These are phyloP conservation scores for Zoanthus gigantus DNA, from an alignment of 92 coral and sea anemone species.

Conservation along the genomic window DNA sequence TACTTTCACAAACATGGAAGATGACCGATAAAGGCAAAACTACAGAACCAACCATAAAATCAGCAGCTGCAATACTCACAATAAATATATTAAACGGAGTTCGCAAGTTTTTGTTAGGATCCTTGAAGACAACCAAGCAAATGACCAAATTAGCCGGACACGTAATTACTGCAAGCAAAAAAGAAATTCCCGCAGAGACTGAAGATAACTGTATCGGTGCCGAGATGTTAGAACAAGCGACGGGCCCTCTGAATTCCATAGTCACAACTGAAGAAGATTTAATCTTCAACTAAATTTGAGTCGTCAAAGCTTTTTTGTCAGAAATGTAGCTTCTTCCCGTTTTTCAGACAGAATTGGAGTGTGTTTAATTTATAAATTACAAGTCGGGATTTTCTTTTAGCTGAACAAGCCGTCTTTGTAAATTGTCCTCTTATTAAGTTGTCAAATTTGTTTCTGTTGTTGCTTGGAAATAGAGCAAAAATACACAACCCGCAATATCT, in stretches of 20 bases:
- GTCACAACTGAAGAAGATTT: background rate
- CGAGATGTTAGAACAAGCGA: constrained; percentile 63
- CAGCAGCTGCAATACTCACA: constrained; percentile 81
- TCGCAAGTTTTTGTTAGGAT: constrained; percentile 77
- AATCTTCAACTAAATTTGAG: background rate
- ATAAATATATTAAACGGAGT: constrained; percentile 83
- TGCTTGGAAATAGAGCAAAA: background rate
- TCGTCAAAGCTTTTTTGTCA: background rate
- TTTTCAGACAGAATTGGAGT: background rate
- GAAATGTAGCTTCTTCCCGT: background rate
- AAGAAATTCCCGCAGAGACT: constrained; percentile 65
- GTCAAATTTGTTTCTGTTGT: background rate
- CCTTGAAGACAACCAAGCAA: constrained; percentile 78
- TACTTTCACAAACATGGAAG: constrained; percentile 74
- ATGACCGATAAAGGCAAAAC: constrained; percentile 81
- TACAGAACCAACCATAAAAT: constrained; percentile 70
- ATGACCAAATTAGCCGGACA: constrained; percentile 72
- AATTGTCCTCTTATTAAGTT: background rate
- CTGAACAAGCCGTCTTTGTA: background rate
- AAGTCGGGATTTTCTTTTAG: background rate
- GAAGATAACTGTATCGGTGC: constrained; percentile 71
- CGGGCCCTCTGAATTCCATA: constrained; percentile 74
- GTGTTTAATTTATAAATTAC: background rate
- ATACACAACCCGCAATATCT: background rate
- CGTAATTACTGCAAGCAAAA: constrained; percentile 66